Conservation (phyloP, 2,888 invertebrate species). For the Fragum fragum region DNA sequence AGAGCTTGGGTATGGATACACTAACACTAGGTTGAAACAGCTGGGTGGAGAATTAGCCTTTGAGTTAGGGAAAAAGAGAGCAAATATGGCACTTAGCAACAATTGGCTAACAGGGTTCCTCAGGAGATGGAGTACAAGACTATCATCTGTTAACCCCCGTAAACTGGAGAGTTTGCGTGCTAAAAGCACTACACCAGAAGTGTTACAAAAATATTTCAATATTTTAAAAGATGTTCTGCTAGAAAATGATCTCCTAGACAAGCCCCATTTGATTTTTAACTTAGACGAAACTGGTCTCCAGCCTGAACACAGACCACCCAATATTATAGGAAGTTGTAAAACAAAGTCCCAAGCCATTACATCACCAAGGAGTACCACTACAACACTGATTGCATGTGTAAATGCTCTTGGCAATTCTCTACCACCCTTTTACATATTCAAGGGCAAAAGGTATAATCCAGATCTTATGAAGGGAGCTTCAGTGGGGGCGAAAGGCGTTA, state of each 20-base stretch:
- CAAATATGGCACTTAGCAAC: constrained; percentile 8
- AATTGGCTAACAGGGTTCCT: constrained; percentile 25
- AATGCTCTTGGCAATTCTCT: constrained; percentile 22
- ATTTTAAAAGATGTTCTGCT: not conserved
- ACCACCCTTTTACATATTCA: constrained; percentile 45
- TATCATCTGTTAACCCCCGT: not conserved
- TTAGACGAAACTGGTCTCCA: no score
- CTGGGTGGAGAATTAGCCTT: constrained; percentile 17
- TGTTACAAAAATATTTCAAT: not conserved
- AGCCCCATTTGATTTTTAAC: no score
- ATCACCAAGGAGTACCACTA: constrained; percentile 19
- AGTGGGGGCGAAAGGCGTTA: not conserved
- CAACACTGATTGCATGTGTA: not conserved
- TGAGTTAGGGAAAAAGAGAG: not conserved
- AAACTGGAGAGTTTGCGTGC: constrained; percentile 1
- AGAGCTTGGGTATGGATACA: constrained; percentile 15
- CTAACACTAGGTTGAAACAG: not conserved
- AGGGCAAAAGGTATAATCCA: constrained; percentile 10
- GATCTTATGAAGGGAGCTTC: constrained; percentile 5
- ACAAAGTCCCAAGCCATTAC: constrained; percentile 23
- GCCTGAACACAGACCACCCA: no score
- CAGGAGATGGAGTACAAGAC: not conserved
- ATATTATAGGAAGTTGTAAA: not conserved
- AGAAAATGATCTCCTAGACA: constrained; percentile 7
- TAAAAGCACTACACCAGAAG: not conserved